These are phyloP conservation scores for Halocynthia roretzi DNA, from an alignment of 23 tunicate genomes.

Conservation along the genomic window DNA sequence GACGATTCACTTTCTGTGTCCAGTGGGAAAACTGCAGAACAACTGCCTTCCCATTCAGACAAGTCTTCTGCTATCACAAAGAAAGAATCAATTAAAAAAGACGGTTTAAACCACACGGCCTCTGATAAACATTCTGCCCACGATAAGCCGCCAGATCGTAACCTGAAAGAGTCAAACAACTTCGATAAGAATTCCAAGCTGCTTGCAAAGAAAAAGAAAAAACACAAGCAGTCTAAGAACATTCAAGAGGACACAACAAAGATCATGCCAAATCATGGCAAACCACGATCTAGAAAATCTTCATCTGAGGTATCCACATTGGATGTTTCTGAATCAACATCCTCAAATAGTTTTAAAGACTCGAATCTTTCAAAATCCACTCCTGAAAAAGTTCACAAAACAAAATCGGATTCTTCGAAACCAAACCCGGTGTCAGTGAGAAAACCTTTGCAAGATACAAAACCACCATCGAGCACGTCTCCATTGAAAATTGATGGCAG, in stretches of 20 bases:
- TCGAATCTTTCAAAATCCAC: background rate
- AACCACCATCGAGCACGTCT: no score
- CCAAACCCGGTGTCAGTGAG: background rate
- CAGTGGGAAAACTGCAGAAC: no score
- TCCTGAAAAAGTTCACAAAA: background rate
- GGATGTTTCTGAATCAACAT: background rate
- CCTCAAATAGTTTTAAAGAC: background rate
- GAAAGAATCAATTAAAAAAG: slow-evolving; percentile 23
- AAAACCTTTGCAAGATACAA: background rate
- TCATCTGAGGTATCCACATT: background rate
- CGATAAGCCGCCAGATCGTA: no score
- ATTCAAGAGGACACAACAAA: background rate
- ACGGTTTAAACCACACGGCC: background rate
- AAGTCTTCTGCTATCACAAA: no score
- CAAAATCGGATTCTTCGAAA: slow-evolving; percentile 9
- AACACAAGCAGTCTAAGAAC: slow-evolving; percentile 19
- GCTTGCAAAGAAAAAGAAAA: slow-evolving; percentile 15
- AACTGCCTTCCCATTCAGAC: no score
- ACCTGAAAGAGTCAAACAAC: no score
- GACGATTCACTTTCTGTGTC: no score
- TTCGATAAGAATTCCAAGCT: no score
- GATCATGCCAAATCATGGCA: background rate
- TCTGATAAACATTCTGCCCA: no score
- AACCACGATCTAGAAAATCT: background rate
- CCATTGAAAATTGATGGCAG: no score